These are phyloP conservation scores for Philereme transversata DNA, from an alignment of 2,888 invertebrate genomes.

Conservation along the genomic window DNA sequence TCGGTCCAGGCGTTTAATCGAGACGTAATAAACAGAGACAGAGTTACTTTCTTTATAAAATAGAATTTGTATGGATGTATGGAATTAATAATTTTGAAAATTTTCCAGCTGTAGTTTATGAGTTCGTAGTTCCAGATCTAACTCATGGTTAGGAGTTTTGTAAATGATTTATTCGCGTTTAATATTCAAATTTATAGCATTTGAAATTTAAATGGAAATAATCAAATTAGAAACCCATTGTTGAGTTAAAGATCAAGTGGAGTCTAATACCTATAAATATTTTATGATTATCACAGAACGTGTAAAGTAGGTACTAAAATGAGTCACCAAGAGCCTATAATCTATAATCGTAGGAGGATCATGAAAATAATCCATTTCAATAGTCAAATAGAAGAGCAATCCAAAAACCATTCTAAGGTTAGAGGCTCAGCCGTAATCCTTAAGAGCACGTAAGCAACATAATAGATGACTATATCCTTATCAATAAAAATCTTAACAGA, in stretches of 20 bases:
- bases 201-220: background rate
- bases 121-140: background rate
- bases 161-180: background rate
- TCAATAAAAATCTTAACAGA: conserved; percentile 77
- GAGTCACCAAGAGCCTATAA: conserved; percentile 17
- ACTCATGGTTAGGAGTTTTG: background rate
- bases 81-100: too few species aligned
- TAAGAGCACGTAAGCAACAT: conserved; percentile 53
- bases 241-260: conserved; percentile 1
- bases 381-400: conserved; percentile 31
- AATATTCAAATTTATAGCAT: background rate
- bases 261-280: conserved; percentile 12
- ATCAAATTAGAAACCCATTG: conserved; percentile 8
- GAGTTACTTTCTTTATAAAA: too few species aligned
- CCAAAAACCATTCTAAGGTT: conserved; percentile 26
- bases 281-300: conserved; percentile 17
- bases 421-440: conserved; percentile 31
- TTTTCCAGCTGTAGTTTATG: background rate
- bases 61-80: too few species aligned
- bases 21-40: too few species aligned
- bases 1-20: too few species aligned
- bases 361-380: conserved; percentile 25
- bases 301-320: conserved; percentile 13
- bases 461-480: conserved; percentile 73
- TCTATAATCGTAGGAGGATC: conserved; percentile 21